Evolutionary conservation across 2,113 vertebrate species (phyloP), one percentile per base, ranked within the genome.

Genomic region (zebrafish (Danio rerio)): DNA sequence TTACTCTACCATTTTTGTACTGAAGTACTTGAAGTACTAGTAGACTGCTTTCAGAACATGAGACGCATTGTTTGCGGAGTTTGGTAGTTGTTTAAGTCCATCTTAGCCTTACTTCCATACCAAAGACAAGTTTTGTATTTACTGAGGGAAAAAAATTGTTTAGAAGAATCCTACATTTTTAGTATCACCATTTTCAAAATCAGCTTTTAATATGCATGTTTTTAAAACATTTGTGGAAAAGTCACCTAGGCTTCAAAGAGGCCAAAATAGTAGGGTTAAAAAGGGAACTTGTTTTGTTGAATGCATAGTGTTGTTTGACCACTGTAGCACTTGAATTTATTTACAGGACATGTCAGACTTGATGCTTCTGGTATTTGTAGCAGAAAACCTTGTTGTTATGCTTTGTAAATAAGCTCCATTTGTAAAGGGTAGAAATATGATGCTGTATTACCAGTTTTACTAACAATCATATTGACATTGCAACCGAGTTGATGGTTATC

Each of bases 101-200:
- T 88, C 73, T 88, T 79, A 92, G 90, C 90, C 92, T 92, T 93
- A 88, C 86, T 79, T 92, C 88, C 86, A 86, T 89, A 91, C 93
- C 94, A 94, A 94, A 94, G 94, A 93, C 45, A 69, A 70, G 56
- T 75, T 74, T 78, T 76, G 77, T 66, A 86, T 69, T 82, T 80
- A 66, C 49, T 78, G 15, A 81, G 4, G 63, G 68, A 74, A 81
- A 52, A 11, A 42, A 31, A 31, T 2, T 3, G 31, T 31, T 53
- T 56, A 59, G 56, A 55, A 18, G 5, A 78, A 55, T 66, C 72
- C 56, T 72, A 77, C 59, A 21, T 68, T 73, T 85, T 72, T 53
- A 63, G 56, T 66, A 50, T 74, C 53, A 40, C 15, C 40, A 45
- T 6, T 18, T 43, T 76, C 16, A 59, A 43, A 58, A 61, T 9